Evolutionary conservation across 2,888 invertebrate genomes (phyloP).

Genomic region (Syrphus vitripennis): DNA sequence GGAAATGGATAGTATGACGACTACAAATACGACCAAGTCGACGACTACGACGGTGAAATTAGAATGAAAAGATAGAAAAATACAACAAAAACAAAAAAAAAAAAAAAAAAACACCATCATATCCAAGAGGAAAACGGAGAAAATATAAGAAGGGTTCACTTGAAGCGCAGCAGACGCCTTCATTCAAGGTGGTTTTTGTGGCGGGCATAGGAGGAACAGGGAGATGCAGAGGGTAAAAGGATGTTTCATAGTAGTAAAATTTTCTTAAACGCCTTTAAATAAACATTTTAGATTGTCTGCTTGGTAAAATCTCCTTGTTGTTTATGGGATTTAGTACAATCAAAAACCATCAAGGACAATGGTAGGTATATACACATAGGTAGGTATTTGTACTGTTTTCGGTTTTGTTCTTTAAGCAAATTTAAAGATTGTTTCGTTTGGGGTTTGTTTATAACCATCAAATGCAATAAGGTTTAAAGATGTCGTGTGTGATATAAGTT

Average conservation of each 20-base stretch:
- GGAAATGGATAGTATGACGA: conserved; percentile 40
- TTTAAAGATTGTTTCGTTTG: background rate
- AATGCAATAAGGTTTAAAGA: background rate
- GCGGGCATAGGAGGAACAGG: background rate
- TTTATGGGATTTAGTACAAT: conserved; percentile 7
- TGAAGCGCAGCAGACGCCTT: conserved; percentile 55
- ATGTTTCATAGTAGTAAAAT: conserved; percentile 33
- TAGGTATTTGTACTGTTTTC: background rate
- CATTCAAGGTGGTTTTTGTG: conserved; percentile 61
- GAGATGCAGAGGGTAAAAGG: background rate
- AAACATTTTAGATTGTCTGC: conserved; percentile 47
- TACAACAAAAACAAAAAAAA: background rate
- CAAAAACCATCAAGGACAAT: conserved; percentile 42
- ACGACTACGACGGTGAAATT: conserved; percentile 21
- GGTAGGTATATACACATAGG: background rate
- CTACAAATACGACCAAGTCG: conserved; percentile 7
- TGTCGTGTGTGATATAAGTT: background rate
- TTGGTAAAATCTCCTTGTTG: conserved; percentile 26
- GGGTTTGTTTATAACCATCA: background rate
- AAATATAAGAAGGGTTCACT: conserved; percentile 58
- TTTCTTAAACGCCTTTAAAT: conserved; percentile 63
- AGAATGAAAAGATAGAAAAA: conserved; percentile 33
- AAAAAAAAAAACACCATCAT: conserved; percentile 23
- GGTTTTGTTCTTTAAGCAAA: background rate
- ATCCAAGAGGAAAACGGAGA: conserved; percentile 27